These are phyloP conservation scores for Trachymyrmex cornetzi DNA, from an alignment of 1,140 invertebrate species.

Conservation along the genomic window DNA sequence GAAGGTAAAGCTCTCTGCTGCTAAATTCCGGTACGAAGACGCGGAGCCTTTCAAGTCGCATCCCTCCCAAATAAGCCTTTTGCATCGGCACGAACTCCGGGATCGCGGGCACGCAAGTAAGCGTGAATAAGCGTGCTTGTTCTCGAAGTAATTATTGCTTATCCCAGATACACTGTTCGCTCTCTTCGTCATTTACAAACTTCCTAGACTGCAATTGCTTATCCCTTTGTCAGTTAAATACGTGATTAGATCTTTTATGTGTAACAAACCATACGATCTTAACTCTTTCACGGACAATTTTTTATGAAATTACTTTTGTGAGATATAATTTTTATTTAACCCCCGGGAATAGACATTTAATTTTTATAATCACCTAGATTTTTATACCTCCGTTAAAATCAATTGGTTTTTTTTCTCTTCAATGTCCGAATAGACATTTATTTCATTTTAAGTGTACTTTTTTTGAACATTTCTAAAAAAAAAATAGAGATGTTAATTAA, in stretches of 20 bases:
- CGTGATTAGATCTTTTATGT: neutral
- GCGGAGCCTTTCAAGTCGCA: slow-evolving; percentile 49
- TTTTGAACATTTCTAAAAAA: too few relatives aligned
- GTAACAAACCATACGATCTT: too few relatives aligned
- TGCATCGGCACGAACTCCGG: slow-evolving; percentile 25
- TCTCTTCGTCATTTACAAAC: neutral
- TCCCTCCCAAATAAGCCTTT: slow-evolving; percentile 57
- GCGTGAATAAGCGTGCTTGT: slow-evolving; percentile 1
- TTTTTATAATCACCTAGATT: too few relatives aligned
- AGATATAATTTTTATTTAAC: neutral
- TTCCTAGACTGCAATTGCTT: neutral
- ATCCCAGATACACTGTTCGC: neutral
- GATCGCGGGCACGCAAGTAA: slow-evolving; percentile 1
- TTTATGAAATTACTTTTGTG: neutral
- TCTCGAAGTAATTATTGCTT: slow-evolving; percentile 32
- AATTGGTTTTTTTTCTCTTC: too few relatives aligned
- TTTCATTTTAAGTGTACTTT: too few relatives aligned
- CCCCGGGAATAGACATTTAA: too few relatives aligned
- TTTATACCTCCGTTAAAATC: too few relatives aligned
- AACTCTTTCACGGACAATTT: neutral
- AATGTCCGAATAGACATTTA: too few relatives aligned
- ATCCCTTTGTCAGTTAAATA: neutral
- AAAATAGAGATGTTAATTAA: too few relatives aligned
- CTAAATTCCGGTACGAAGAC: slow-evolving; percentile 24
- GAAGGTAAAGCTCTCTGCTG: slow-evolving; percentile 20